Evolutionary conservation across 2,797 vertebrate species (phyloP).

Genomic region (Xenentodon cancila): DNA sequence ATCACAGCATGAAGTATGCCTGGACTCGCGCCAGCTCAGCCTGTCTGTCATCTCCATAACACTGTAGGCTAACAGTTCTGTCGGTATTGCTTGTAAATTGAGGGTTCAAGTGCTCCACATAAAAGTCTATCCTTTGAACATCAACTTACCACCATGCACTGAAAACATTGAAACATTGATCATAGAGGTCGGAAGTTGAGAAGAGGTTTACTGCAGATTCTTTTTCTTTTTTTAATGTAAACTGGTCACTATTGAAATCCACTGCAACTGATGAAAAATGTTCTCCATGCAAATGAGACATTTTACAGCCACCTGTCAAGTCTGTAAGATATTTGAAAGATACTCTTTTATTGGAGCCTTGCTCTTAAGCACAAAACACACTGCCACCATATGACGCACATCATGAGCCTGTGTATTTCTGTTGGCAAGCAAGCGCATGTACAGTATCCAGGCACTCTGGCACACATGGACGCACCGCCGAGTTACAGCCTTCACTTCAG

Average conservation of each 20-base stretch:
- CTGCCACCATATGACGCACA: conserved; percentile 58
- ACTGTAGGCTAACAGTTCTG: conserved; percentile 63
- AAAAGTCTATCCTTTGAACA: conserved; percentile 48
- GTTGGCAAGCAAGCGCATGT: conserved; percentile 18
- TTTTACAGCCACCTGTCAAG: conserved; percentile 47
- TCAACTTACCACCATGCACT: conserved; percentile 33
- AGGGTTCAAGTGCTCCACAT: conserved; percentile 55
- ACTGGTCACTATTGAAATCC: conserved; percentile 15
- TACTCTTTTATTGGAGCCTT: conserved; percentile 64
- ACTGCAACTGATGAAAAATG: too few species aligned
- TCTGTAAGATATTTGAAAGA: conserved; percentile 64
- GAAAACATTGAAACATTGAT: conserved; percentile 4
- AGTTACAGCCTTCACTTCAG: conserved; percentile 34
- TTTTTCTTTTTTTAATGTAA: background rate
- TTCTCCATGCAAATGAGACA: conserved; percentile 18
- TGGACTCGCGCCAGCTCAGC: conserved; percentile 60
- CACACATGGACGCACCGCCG: conserved; percentile 19
- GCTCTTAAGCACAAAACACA: conserved; percentile 61
- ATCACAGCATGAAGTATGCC: conserved; percentile 74
- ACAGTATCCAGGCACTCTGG: conserved; percentile 14
- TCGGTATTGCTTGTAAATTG: conserved; percentile 50
- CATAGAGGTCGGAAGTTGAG: conserved; percentile 12
- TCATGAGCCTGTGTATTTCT: conserved; percentile 23
- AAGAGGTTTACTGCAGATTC: conserved; percentile 17
- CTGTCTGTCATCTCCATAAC: conserved; percentile 63